These are phyloP conservation scores for Lamellibrachia satsuma DNA, from an alignment of 2,888 invertebrate species.

Conservation along the genomic window DNA sequence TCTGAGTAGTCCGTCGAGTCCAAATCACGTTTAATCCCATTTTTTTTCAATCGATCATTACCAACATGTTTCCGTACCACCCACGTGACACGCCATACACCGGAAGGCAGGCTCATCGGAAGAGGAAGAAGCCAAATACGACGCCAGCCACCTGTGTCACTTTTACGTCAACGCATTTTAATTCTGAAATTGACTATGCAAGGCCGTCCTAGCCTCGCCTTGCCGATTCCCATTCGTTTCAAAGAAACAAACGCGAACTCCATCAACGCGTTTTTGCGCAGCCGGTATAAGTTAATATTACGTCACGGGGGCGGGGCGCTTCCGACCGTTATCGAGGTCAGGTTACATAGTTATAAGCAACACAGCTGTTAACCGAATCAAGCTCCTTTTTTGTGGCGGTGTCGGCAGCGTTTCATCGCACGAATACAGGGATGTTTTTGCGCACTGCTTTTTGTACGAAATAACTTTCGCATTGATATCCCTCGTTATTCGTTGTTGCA, in stretches of 20 bases:
- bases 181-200: neutral
- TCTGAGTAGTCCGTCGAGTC: neutral
- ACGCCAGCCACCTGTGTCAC: neutral
- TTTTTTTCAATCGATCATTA: neutral
- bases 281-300: neutral
- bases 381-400: neutral
- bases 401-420: neutral
- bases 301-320: neutral
- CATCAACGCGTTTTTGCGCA: neutral
- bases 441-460: neutral
- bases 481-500: neutral
- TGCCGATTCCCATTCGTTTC: neutral
- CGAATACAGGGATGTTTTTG: neutral
- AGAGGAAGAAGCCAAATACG: neutral
- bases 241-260: neutral
- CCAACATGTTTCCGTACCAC: neutral
- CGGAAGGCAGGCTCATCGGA: neutral
- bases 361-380: neutral
- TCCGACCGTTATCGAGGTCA: neutral
- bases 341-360: neutral
- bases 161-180: neutral
- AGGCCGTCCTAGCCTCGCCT: neutral
- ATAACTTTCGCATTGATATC: neutral
- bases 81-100: neutral
- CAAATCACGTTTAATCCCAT: neutral